phyloP scores from a whole-genome alignment of 2,888 invertebrate species.

The Anodontia alba region DNA sequence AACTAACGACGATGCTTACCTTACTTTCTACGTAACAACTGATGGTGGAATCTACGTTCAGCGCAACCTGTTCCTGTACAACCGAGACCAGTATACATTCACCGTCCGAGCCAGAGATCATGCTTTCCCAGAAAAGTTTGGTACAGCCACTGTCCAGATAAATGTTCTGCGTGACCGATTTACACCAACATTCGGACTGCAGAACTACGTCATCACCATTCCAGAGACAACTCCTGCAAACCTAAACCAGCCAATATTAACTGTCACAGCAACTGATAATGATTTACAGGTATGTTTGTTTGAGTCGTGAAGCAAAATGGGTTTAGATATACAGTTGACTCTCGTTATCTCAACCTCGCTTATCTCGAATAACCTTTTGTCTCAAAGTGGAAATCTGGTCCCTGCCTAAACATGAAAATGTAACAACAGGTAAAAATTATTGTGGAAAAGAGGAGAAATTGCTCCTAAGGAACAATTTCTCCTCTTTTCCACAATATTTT shows the following conservation, averaged over 20 bases:
- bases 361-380: too few species aligned
- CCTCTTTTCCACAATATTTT: too few species aligned
- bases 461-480: too few species aligned
- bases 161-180: conserved; percentile 64
- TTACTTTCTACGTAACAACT: conserved; percentile 51
- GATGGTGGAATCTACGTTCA: conserved; percentile 66
- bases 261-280: conserved; percentile 63
- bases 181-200: conserved; percentile 49
- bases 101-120: conserved; percentile 65
- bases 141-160: conserved; percentile 68
- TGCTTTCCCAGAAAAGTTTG: conserved; percentile 67
- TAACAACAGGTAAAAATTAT: too few species aligned
- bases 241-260: conserved; percentile 48
- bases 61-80: conserved; percentile 41
- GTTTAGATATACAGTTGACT: too few species aligned
- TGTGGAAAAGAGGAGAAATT: too few species aligned
- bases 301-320: too few species aligned
- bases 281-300: conserved; percentile 54
- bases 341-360: too few species aligned
- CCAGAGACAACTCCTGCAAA: conserved; percentile 58
- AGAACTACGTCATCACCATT: conserved; percentile 51
- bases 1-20: conserved; percentile 29
- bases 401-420: too few species aligned
- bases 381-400: too few species aligned
- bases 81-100: conserved; percentile 58